Conservation (phyloP, 2,888 invertebrate species). For the Drosophila histrio region DNA sequence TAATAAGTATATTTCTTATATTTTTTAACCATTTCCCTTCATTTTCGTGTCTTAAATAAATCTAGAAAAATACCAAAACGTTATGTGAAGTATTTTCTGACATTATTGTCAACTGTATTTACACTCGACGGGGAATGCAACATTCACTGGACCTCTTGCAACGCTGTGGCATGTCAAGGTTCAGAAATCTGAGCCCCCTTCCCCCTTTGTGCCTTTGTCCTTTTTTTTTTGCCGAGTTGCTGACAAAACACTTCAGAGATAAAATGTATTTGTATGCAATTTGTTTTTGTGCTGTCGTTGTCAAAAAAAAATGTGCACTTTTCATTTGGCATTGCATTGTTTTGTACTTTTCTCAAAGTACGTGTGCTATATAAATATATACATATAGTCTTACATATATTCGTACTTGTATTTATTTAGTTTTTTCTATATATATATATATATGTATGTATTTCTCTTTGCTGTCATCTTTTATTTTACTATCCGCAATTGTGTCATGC, state of each 20-base stretch:
- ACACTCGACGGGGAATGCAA: constrained; percentile 14
- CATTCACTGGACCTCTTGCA: constrained; percentile 5
- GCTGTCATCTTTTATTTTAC: constrained; percentile 42
- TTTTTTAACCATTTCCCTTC: not conserved
- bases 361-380: not conserved
- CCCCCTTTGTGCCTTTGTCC: not conserved
- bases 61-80: not conserved
- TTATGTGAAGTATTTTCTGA: constrained; percentile 13
- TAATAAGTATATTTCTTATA: too few species aligned
- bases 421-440: constrained; percentile 10
- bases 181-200: constrained; percentile 9
- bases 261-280: constrained; percentile 56
- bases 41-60: constrained; percentile 3
- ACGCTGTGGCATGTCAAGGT: constrained; percentile 49
- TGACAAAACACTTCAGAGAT: constrained; percentile 55
- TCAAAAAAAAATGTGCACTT: constrained; percentile 43
- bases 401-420: constrained; percentile 27
- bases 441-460: constrained; percentile 14
- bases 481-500: constrained; percentile 57
- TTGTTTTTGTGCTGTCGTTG: constrained; percentile 49
- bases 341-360: constrained; percentile 8
- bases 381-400: not conserved
- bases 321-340: constrained; percentile 51
- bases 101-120: constrained; percentile 27
- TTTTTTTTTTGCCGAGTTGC: constrained; percentile 14